These are phyloP conservation scores for Apocrypta bakeri DNA, from an alignment of 1,140 invertebrate genomes.

Conservation along the genomic window DNA sequence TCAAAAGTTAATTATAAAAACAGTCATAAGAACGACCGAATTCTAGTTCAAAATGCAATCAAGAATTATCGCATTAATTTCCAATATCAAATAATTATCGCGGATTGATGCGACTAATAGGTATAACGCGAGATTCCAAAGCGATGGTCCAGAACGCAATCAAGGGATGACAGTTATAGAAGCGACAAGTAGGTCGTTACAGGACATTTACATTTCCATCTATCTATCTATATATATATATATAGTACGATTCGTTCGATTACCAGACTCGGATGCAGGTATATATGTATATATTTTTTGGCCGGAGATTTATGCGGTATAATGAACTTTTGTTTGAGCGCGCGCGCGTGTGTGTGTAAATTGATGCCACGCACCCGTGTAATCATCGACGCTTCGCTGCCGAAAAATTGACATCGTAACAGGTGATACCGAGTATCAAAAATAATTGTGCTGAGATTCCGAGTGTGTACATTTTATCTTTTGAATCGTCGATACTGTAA, in stretches of 20 bases:
- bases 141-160: background rate
- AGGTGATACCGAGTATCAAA: background rate
- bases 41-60: background rate
- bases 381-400: background rate
- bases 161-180: background rate
- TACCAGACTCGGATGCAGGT: background rate
- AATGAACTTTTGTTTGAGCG: background rate
- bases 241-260: background rate
- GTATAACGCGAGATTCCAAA: background rate
- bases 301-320: background rate
- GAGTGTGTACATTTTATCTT: too few species aligned
- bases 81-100: background rate
- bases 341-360: background rate
- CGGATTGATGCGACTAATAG: background rate
- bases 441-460: background rate
- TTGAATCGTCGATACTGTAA: too few species aligned
- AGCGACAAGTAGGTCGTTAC: background rate
- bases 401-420: background rate
- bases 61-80: background rate
- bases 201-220: background rate
- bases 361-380: background rate
- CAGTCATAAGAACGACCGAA: background rate
- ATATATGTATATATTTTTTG: background rate
- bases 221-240: background rate
- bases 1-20: background rate